phyloP scores from a whole-genome alignment of 2,797 vertebrate species.

The Steatocranus sp. region DNA sequence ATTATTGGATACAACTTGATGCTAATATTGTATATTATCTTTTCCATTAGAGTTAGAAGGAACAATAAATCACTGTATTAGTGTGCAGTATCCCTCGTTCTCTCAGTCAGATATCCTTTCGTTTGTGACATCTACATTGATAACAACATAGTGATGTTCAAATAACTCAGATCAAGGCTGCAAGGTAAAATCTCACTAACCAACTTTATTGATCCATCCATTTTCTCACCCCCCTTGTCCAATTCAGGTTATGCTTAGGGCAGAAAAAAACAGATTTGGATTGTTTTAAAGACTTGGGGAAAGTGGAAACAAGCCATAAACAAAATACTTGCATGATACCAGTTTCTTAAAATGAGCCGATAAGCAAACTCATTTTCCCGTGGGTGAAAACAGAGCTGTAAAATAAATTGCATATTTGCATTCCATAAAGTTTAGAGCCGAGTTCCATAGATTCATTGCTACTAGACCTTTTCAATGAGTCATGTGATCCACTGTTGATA shows the following conservation, averaged over 20 bases:
- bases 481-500: neutral
- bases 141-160: neutral
- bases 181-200: neutral
- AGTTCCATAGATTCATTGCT: neutral
- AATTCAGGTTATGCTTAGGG: neutral
- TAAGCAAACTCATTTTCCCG: neutral
- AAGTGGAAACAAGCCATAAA: neutral
- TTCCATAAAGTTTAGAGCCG: neutral
- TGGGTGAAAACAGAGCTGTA: neutral
- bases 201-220: neutral
- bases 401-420: neutral
- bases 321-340: neutral
- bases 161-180: neutral
- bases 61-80: neutral
- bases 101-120: neutral
- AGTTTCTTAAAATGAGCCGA: neutral
- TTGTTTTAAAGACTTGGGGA: neutral
- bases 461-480: neutral
- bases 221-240: neutral
- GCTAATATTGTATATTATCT: neutral
- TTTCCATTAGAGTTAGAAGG: neutral
- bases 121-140: neutral
- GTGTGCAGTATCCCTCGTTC: neutral
- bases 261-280: neutral
- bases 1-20: neutral